A percentile compares a stretch with the other conserved stretches of the same genome.
Evolutionary conservation across 1,140 invertebrate species (phyloP).

Genomic region (Drosophila watanabei): DNA sequence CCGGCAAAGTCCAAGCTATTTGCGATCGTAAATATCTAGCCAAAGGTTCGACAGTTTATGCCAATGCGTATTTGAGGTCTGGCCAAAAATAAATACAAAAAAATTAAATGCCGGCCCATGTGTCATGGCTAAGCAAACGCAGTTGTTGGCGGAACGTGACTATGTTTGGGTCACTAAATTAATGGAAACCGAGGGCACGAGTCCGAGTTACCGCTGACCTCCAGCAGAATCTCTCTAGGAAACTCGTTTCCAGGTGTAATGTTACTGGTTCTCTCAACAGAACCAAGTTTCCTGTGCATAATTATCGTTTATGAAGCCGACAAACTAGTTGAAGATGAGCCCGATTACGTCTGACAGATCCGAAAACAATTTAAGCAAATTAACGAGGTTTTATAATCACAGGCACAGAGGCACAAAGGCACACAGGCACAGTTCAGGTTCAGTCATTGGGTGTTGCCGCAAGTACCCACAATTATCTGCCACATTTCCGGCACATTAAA

Average conservation of each 20-base stretch:
- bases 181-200: neutral
- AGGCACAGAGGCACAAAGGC: conserved; percentile 10
- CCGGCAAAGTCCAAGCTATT: conserved; percentile 34
- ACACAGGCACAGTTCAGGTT: conserved; percentile 15
- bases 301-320: conserved; percentile 17
- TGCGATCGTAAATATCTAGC: conserved; percentile 65
- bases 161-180: conserved; percentile 46
- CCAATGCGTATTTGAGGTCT: conserved; percentile 7
- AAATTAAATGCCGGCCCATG: conserved; percentile 44
- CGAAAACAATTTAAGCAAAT: conserved; percentile 45
- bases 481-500: conserved; percentile 72
- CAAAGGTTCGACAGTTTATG: conserved; percentile 14
- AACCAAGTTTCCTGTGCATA: conserved; percentile 29
- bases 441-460: conserved; percentile 8
- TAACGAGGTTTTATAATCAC: conserved; percentile 36
- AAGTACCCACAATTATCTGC: conserved; percentile 16
- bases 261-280: conserved; percentile 25
- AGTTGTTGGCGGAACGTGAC: conserved; percentile 59
- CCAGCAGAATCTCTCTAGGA: conserved; percentile 27
- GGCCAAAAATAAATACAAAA: conserved; percentile 15
- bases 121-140: conserved; percentile 52
- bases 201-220: neutral
- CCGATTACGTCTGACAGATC: conserved; percentile 20
- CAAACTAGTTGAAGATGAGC: conserved; percentile 36
- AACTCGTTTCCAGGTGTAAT: conserved; percentile 42